phyloP scores from a whole-genome alignment of 2,888 invertebrate species.

The Diogma glabrata region DNA sequence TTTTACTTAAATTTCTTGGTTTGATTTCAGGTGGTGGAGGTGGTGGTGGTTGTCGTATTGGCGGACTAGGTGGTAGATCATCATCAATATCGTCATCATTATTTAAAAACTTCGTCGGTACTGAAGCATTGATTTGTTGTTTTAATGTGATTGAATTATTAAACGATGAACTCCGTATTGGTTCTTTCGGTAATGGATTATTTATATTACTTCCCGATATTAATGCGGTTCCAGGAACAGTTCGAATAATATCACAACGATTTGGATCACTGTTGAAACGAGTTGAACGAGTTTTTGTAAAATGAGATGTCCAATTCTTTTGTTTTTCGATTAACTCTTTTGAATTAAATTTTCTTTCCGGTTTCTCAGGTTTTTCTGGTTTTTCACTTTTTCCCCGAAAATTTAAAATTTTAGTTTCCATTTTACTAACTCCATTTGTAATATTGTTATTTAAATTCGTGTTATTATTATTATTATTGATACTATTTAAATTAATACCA shows the following conservation, averaged over 20 bases:
- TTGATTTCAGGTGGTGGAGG: conserved; percentile 35
- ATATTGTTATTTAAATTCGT: conserved; percentile 26
- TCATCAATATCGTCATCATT: conserved; percentile 16
- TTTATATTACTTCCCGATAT: conserved; percentile 34
- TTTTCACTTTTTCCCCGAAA: conserved; percentile 48
- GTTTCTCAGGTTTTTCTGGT: conserved; percentile 65
- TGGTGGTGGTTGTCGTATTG: conserved; percentile 27
- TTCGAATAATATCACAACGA: conserved; percentile 38
- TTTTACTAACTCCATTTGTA: conserved; percentile 39
- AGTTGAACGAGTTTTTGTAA: conserved; percentile 60
- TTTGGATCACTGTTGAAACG: conserved; percentile 53
- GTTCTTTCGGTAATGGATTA: conserved; percentile 11
- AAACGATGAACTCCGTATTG: conserved; percentile 13
- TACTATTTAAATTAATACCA: conserved; percentile 15
- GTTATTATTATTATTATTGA: conserved; percentile 22
- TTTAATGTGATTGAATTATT: conserved; percentile 10
- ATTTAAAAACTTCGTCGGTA: not conserved
- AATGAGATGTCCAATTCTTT: conserved; percentile 86
- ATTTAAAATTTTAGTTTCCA: conserved; percentile 31
- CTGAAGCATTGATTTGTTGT: conserved; percentile 16
- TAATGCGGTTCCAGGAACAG: conserved; percentile 41
- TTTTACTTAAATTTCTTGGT: conserved; percentile 29
- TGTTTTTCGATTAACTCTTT: conserved; percentile 83
- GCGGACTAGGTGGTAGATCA: conserved; percentile 30
- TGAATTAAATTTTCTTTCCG: conserved; percentile 69